Base-by-base conservation (phyloP, 1,140 invertebrate genomes). In the Galendromus occidentalis region DNA sequence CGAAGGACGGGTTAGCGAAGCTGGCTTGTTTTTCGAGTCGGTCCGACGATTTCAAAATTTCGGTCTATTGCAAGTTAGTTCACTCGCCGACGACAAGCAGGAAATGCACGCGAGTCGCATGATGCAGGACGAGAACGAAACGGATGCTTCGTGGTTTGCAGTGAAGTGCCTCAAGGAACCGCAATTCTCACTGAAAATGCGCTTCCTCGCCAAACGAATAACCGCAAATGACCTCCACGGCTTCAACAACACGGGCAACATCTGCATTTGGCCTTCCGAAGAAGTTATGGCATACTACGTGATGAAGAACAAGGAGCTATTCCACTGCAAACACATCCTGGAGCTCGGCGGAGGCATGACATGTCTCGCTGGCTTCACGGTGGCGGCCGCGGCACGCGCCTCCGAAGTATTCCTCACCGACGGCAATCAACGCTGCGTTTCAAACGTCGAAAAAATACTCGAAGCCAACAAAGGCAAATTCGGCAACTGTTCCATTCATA, bases 171-270 rank as follows among this genome's bases (percentile, higher is more conserved):
- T 47, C 29, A 59, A 66, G 14, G 51, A 66, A 39, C 51, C 51
- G 22, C 51, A 59, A 59, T 33, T 59, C 28, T 28, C 45, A 28
- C 33, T 66, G 7, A 42, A 65, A 29, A 44, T 45, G 51, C 67
- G 69, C 39, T 30, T 71, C 25, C 42, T 70, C 29, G 67, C 68
- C 33, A 64, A 67, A 18, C 69, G 66, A 55, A 68, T 71, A 25
- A 64, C 70, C 17, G 42, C 71, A 64, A 72, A 73, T 42, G 73
- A 76, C 65, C 75, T 91, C 25, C 84, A 84, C 74, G 87, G 87
- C 1, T 90, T 89, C 76, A 89, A 91, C 74, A 90, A 90, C 70
- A 91, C 88, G 1, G 88, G 88, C n/a, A 91, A 90, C 75, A 82
- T 91, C 2, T 88, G 87, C 76, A 82, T 91, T 1, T 91, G 88